Conservation (phyloP, 2,113 vertebrate species). For the Dicrurus megarhynchus region DNA sequence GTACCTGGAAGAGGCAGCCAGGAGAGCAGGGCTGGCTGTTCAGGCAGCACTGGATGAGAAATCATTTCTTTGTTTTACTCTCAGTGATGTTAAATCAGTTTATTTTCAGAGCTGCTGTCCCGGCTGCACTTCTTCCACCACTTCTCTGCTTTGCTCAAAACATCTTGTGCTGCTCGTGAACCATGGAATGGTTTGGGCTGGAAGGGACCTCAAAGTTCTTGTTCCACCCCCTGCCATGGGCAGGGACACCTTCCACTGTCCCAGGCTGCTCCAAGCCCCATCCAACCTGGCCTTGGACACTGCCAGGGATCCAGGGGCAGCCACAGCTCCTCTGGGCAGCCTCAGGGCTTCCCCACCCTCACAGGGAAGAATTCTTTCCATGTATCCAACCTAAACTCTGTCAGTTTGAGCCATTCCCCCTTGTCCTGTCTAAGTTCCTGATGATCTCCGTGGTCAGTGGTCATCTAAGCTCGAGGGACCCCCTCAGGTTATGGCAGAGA, state of each 20-base stretch:
- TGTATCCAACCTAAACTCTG: background rate
- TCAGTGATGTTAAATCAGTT: background rate
- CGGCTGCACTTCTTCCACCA: background rate
- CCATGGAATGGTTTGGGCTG: background rate
- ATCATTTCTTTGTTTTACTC: background rate
- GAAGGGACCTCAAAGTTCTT: background rate
- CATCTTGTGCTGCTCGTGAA: background rate
- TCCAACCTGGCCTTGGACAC: background rate
- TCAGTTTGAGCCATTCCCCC: background rate
- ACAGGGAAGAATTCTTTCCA: background rate
- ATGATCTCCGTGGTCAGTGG: background rate
- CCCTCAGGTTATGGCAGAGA: too few species aligned
- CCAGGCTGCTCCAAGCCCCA: background rate
- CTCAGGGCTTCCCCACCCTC: background rate
- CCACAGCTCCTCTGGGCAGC: background rate
- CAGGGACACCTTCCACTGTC: accelerated
- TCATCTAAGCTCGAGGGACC: background rate
- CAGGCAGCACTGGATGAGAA: background rate
- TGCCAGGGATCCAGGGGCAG: background rate
- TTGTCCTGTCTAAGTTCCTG: background rate
- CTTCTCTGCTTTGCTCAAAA: background rate
- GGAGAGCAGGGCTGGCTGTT: background rate
- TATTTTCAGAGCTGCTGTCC: background rate
- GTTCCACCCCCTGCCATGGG: background rate
- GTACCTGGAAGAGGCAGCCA: constrained; percentile 24